Conservation (phyloP, 2,888 invertebrate genomes). For the Agrotis ipsilon region DNA sequence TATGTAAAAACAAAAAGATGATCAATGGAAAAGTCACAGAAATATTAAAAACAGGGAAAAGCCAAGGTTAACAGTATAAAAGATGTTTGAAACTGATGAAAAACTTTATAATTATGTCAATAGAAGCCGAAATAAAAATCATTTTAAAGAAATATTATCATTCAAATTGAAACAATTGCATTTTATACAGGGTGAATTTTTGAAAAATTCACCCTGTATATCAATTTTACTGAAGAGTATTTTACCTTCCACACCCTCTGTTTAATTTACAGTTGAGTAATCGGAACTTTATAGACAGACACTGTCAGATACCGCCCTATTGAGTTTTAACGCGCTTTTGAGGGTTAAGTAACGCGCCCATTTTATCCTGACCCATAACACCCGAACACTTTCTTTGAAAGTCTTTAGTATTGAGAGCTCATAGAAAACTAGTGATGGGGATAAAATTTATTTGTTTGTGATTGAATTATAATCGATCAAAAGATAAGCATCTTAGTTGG, state of each 20-base stretch:
- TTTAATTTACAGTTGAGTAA: conserved; percentile 46
- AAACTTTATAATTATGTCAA: too few relatives aligned
- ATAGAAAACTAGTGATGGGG: conserved; percentile 67
- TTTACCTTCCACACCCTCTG: conserved; percentile 46
- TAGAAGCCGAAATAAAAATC: too few relatives aligned
- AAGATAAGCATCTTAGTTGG: conserved; percentile 78
- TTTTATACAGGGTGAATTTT: too few relatives aligned
- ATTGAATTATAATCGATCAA: conserved; percentile 87
- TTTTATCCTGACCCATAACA: conserved; percentile 67
- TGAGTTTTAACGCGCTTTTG: conserved; percentile 88
- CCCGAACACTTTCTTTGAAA: conserved; percentile 46
- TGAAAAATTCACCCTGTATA: too few relatives aligned
- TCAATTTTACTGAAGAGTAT: conserved; percentile 1
- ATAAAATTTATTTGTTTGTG: conserved; percentile 85
- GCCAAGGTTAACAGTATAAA: too few relatives aligned
- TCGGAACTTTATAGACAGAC: conserved; percentile 68
- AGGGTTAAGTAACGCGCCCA: conserved; percentile 85
- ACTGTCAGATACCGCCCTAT: conserved; percentile 79
- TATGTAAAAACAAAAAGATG: too few relatives aligned
- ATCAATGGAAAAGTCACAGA: too few relatives aligned
- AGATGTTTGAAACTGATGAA: too few relatives aligned
- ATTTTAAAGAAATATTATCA: too few relatives aligned
- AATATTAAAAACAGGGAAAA: too few relatives aligned
- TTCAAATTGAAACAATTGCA: not conserved
- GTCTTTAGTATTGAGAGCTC: conserved; percentile 71